Evolutionary conservation across 2,888 invertebrate species (phyloP), one percentile per base, ranked within the genome.

Genomic region (Aquatica leii): DNA sequence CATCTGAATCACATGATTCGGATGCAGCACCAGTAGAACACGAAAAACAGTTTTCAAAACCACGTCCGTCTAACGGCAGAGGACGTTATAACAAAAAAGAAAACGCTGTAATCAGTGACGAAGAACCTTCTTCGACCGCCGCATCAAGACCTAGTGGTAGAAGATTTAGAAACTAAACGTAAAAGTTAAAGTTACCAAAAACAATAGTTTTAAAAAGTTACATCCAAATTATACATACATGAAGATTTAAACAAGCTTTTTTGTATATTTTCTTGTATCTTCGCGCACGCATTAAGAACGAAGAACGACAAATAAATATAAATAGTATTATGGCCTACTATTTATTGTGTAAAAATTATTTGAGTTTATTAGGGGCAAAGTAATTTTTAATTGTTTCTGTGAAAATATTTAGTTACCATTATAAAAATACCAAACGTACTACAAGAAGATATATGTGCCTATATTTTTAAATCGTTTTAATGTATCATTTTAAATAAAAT

Each of bases 161-260:
- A 59, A 72, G 80, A 72, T 81, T 80, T 72, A 78, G 78, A 69
- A 78, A 76, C 65, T 80, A 78, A 73, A 56, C 18, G 2, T 48
- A n/a, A 18, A 15, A 48, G 24, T 6, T 12, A 8, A 24, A 20
- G 14, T 50, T 50, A 50, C 31, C 31, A 50, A 50, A 50, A 21
- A 34, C 24, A 6, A 24, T 24, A 24, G 24, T 24, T 24, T 24
- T 24, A 24, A 24, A 24, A 14, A 34, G 8, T 21, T 18, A 11
- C 6, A 46, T 18, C 46, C 17, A 46, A 46, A 46, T 46, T 24
- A 8, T 41, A 41, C 15, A 12, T 15, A 15, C 14, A 11, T 14
- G n/a, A 11, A 17, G 46, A 46, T 17, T 15, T 43, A 17, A 43
- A 1, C 3, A 46, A 17, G 46, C 46, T 17, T 46, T 46, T 6